phyloP scores from a whole-genome alignment of 2,113 vertebrate species.

The Manacus vitellinus region DNA sequence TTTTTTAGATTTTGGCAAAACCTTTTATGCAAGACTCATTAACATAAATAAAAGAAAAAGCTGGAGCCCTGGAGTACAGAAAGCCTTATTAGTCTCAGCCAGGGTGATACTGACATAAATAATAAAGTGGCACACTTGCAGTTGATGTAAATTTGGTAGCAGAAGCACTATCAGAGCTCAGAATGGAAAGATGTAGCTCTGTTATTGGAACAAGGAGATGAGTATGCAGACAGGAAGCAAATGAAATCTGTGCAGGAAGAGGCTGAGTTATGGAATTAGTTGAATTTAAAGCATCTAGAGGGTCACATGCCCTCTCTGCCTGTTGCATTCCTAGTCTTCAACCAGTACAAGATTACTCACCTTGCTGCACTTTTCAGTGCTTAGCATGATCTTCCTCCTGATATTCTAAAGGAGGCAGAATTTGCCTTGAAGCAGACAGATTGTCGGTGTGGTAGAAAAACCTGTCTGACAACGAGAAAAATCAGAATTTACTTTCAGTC shows the following conservation, averaged over 20 bases:
- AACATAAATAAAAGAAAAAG: conserved; percentile 5
- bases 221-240: background rate
- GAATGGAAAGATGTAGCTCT: background rate
- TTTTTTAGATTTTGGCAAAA: conserved; percentile 42
- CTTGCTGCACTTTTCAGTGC: background rate
- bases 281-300: background rate
- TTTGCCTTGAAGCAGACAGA: background rate
- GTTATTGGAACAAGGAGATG: background rate
- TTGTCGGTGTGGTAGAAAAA: background rate
- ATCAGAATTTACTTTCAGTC: background rate
- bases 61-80: background rate
- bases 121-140: background rate
- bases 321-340: background rate
- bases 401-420: background rate
- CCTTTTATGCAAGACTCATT: conserved; percentile 15
- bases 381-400: background rate
- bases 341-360: background rate
- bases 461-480: background rate
- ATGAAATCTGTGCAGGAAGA: background rate
- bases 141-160: background rate
- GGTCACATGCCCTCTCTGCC: background rate
- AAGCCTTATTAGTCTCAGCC: background rate
- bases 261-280: background rate
- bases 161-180: background rate
- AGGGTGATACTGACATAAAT: background rate